Percentiles rank a stretch among this genome's conserved stretches.
phyloP scores from a whole-genome alignment of 2,113 vertebrate genomes.

The Mus musculus region GRCm39 chr7:75305501-75306000 shows the following conservation, averaged over 20 bases:
- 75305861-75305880: not conserved
- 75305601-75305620: not conserved
- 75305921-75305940: not conserved
- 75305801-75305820: not conserved
- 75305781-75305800: not conserved
- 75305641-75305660: not conserved
- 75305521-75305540: not conserved
- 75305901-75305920: not conserved
- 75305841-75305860: not conserved
- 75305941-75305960: not conserved
- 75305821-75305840: not conserved
- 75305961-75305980: not conserved
- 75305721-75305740: not conserved
- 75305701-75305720: not conserved
- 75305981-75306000: not conserved
- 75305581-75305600: not conserved
- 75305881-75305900: constrained; percentile 2
- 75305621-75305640: not conserved
- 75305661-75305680: not conserved
- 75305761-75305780: not conserved
- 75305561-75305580: not conserved
- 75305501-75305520: not conserved
- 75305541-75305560: not conserved
- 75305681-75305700: not conserved
- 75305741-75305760: not conserved